Percentiles rank a stretch among this genome's conserved stretches.
Conservation (phyloP, 64 coral and sea anemone species). For the Dendronephthya gigantea region DNA sequence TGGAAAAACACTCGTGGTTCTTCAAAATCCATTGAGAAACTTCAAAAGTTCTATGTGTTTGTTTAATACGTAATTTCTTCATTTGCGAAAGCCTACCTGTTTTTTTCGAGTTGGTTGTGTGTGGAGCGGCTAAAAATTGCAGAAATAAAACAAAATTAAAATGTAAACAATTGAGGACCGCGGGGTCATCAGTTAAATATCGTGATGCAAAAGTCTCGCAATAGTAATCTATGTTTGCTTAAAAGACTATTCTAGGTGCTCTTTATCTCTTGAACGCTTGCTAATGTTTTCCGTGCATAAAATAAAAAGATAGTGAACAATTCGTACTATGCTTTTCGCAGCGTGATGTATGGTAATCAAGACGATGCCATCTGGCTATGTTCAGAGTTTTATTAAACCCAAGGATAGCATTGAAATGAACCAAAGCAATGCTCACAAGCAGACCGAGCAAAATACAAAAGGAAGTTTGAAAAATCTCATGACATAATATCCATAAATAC, state of each 20-base stretch:
- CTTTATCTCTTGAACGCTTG: neutral
- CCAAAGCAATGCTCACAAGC: neutral
- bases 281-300: neutral
- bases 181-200: neutral
- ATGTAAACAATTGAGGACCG: neutral
- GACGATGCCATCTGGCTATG: neutral
- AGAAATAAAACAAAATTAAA: slow-evolving; percentile 15
- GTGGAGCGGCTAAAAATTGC: slow-evolving; percentile 16
- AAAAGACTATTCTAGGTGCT: neutral
- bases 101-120: slow-evolving; percentile 12
- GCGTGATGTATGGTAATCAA: slow-evolving; percentile 22
- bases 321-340: neutral
- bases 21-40: neutral
- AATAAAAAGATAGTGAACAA: neutral
- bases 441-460: neutral
- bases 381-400: neutral
- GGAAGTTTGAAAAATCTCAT: neutral
- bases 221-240: neutral
- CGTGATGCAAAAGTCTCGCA: neutral
- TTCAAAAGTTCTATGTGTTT: neutral
- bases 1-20: neutral
- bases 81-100: neutral
- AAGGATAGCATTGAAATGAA: neutral
- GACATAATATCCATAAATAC: slow-evolving; percentile 13
- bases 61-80: neutral